These are phyloP conservation scores for Nasonovia ribisnigri DNA, from an alignment of 2,888 invertebrate species.

Conservation along the genomic window DNA sequence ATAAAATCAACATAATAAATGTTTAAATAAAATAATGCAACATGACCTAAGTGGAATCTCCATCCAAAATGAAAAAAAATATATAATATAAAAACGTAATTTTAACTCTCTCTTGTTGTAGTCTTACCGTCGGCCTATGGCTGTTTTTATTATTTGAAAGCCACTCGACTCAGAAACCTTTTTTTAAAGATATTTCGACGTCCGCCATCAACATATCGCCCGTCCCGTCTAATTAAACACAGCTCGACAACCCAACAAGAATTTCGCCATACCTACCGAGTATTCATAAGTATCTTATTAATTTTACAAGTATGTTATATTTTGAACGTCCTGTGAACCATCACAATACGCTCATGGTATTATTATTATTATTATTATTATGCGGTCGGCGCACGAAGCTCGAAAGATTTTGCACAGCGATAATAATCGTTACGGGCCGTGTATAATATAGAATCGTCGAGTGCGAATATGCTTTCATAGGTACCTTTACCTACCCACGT, in stretches of 20 bases:
- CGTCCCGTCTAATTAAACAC: neutral
- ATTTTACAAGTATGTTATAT: constrained; percentile 9
- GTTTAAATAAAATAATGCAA: neutral
- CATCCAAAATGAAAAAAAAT: neutral
- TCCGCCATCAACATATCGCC: neutral
- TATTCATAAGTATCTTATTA: constrained; percentile 2
- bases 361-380: constrained; percentile 10
- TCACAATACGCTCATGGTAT: neutral
- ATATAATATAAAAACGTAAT: neutral
- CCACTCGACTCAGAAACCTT: neutral
- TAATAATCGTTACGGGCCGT: neutral
- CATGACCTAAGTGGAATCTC: neutral
- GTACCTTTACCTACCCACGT: neutral
- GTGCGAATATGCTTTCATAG: neutral
- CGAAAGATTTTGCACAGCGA: neutral
- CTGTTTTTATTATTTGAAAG: neutral
- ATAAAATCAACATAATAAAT: neutral
- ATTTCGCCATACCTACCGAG: neutral
- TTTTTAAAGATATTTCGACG: neutral
- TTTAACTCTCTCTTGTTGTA: neutral
- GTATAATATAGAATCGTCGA: neutral
- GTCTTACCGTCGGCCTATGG: neutral
- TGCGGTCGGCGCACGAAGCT: neutral
- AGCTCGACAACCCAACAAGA: neutral
- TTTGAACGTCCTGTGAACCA: neutral